A percentile compares a stretch with the other conserved stretches of the same genome.
phyloP scores from a whole-genome alignment of 2,797 vertebrate species.

The Luscinia luscinia region DNA sequence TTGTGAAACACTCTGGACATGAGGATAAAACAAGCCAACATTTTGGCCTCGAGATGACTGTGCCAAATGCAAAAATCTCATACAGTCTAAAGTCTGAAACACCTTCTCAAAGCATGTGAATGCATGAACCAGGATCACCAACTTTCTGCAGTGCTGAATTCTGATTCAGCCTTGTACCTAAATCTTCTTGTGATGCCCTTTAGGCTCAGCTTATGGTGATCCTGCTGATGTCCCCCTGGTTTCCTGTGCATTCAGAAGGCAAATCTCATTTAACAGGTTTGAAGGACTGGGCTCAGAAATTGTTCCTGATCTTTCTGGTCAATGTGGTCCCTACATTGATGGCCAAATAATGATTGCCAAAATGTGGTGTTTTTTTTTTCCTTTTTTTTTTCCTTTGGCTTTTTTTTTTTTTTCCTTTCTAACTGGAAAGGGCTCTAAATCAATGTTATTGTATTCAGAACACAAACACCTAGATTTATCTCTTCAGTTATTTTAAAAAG shows the following conservation, averaged over 20 bases:
- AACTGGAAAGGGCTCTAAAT: background rate
- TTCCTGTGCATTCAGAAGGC: background rate
- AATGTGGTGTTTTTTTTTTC: background rate
- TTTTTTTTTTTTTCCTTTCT: background rate
- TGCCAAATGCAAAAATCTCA: background rate
- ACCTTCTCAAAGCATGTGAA: background rate
- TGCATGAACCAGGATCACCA: background rate
- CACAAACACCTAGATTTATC: background rate
- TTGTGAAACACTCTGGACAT: background rate
- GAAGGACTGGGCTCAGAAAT: background rate
- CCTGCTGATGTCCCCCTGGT: background rate
- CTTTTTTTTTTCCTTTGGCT: background rate
- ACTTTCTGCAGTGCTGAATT: background rate
- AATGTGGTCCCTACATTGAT: background rate
- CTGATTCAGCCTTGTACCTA: background rate
- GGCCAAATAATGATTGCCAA: background rate
- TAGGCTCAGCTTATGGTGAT: background rate
- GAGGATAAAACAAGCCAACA: background rate
- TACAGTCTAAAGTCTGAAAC: background rate
- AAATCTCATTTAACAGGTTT: background rate
- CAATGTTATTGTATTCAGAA: background rate
- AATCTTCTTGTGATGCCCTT: background rate
- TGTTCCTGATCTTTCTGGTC: background rate
- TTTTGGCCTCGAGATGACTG: background rate
- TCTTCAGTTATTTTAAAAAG: constrained; percentile 32